Conservation (phyloP, 2,113 vertebrate species). For the Grus americana region DNA sequence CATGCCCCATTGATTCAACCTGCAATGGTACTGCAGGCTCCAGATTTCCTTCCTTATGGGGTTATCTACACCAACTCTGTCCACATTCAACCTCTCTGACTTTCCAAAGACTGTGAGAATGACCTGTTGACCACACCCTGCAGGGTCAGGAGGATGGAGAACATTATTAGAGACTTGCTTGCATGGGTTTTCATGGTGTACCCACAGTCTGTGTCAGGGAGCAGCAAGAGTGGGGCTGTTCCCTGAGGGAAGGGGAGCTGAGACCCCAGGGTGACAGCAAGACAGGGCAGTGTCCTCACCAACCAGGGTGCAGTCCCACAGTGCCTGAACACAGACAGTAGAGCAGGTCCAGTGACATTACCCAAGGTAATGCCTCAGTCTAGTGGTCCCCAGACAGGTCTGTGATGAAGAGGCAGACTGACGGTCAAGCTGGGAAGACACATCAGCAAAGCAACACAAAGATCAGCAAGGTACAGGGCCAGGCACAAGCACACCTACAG, state of each 20-base stretch:
- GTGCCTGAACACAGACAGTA: neutral
- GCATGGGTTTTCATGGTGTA: neutral
- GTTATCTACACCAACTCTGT: neutral
- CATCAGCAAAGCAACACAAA: neutral
- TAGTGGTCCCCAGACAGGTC: neutral
- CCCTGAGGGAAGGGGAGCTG: neutral
- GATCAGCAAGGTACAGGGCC: neutral
- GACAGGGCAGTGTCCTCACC: neutral
- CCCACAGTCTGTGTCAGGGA: neutral
- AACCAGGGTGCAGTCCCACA: neutral
- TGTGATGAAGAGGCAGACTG: neutral
- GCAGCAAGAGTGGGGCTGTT: neutral
- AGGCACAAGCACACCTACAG: neutral
- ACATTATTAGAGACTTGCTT: neutral
- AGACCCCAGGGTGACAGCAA: neutral
- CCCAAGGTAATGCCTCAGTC: neutral
- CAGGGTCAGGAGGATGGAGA: neutral
- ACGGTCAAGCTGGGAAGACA: neutral
- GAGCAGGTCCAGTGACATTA: neutral
- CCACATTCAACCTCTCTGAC: neutral
- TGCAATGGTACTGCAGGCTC: neutral
- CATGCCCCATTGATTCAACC: fast-evolving
- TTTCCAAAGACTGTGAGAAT: neutral
- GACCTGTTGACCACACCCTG: neutral
- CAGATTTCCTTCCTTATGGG: neutral